Conservation (phyloP, 2,888 invertebrate species). For the Scrobipalpa atriplicella region DNA sequence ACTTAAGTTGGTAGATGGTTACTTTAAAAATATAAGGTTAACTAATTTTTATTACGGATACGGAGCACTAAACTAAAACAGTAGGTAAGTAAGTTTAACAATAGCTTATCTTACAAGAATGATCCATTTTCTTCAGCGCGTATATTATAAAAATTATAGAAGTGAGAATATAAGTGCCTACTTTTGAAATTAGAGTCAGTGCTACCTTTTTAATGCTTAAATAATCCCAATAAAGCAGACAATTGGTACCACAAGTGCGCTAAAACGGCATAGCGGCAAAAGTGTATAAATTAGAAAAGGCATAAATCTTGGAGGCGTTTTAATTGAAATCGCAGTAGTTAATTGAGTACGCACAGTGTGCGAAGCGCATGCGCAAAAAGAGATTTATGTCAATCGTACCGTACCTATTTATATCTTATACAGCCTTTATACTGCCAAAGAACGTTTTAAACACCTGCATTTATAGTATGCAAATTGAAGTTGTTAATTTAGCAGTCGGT, state of each 20-base stretch:
- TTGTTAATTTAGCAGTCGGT: not conserved
- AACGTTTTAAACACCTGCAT: constrained; percentile 58
- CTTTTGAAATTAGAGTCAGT: too few species aligned
- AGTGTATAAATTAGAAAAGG: constrained; percentile 71
- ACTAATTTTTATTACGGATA: not conserved
- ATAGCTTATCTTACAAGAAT: too few species aligned
- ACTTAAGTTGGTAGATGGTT: too few species aligned
- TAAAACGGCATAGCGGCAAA: constrained; percentile 39
- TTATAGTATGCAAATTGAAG: constrained; percentile 22
- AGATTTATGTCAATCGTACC: constrained; percentile 67
- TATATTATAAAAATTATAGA: too few species aligned
- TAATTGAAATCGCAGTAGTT: constrained; percentile 78
- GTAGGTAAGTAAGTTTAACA: too few species aligned
- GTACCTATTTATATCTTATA: constrained; percentile 50
- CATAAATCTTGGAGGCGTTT: constrained; percentile 75
- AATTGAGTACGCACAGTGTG: constrained; percentile 66
- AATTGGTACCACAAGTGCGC: not conserved
- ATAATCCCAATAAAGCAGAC: not conserved
- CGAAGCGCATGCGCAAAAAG: constrained; percentile 61
- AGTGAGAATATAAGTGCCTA: too few species aligned
- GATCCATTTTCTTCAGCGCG: too few species aligned
- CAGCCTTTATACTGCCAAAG: constrained; percentile 47
- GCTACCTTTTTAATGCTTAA: too few species aligned
- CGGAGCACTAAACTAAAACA: too few species aligned
- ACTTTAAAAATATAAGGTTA: not conserved